phyloP scores from a whole-genome alignment of 2,888 invertebrate species.

The Hypsopygia costalis region DNA sequence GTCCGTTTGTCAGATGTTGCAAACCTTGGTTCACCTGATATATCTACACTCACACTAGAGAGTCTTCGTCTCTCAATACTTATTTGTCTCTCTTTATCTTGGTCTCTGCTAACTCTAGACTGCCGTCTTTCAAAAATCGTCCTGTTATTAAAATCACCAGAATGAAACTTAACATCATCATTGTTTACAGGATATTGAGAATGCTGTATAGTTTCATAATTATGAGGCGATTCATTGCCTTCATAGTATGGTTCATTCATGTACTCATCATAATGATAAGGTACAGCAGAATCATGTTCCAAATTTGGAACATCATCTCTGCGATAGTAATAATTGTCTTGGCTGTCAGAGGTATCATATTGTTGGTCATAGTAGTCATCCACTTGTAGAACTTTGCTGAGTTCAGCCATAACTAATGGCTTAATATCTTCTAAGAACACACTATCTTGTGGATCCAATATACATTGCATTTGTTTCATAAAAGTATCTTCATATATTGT shows the following conservation, averaged over 20 bases:
- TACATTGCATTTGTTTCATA: conserved; percentile 84
- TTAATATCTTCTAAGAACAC: conserved; percentile 80
- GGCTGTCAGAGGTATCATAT: conserved; percentile 31
- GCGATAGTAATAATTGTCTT: conserved; percentile 16
- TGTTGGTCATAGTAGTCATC: conserved; percentile 49
- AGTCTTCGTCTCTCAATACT: conserved; percentile 23
- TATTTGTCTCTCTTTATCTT: conserved; percentile 22
- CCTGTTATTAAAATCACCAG: conserved; percentile 19
- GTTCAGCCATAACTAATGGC: conserved; percentile 80
- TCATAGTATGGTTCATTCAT: conserved; percentile 26
- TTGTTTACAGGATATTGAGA: conserved; percentile 4
- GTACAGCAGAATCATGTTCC: conserved; percentile 12
- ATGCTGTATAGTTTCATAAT: conserved; percentile 17
- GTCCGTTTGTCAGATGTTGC: neutral
- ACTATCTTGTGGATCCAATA: conserved; percentile 79
- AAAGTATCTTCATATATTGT: conserved; percentile 87
- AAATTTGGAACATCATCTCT: conserved; percentile 27
- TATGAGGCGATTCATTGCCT: conserved; percentile 18
- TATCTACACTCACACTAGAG: conserved; percentile 20
- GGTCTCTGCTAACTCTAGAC: conserved; percentile 27
- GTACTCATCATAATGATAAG: conserved; percentile 23
- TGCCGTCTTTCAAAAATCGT: conserved; percentile 44
- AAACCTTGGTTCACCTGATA: conserved; percentile 4
- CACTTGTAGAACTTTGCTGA: conserved; percentile 77
- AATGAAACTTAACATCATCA: conserved; percentile 20